Conservation (phyloP, 2,888 invertebrate species). For the Sinopyrophorus schimmeli region DNA sequence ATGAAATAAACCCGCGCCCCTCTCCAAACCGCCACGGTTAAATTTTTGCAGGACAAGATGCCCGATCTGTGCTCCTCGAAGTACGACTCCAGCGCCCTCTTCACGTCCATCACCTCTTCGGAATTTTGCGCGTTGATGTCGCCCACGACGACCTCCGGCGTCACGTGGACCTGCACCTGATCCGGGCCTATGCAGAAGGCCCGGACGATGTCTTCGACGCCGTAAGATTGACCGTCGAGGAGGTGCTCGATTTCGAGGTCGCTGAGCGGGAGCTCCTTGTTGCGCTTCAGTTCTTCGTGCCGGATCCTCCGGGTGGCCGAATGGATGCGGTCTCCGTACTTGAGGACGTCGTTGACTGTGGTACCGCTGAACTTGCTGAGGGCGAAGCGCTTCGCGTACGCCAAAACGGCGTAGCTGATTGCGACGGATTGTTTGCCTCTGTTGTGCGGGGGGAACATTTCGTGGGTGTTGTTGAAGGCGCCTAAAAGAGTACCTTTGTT, state of each 20-base stretch:
- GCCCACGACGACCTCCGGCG: constrained; percentile 48
- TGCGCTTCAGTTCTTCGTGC: constrained; percentile 36
- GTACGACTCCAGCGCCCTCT: constrained; percentile 48
- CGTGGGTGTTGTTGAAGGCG: constrained; percentile 41
- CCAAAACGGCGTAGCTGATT: constrained; percentile 62
- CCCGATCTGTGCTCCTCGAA: constrained; percentile 50
- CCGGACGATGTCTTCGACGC: constrained; percentile 43
- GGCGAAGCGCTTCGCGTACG: constrained; percentile 62
- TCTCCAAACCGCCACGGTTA: constrained; percentile 54
- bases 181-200: constrained; percentile 51
- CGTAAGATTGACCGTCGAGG: constrained; percentile 40
- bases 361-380: constrained; percentile 61
- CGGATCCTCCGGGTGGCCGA: constrained; percentile 54
- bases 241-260: constrained; percentile 46
- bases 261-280: constrained; percentile 34
- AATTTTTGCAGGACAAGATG: constrained; percentile 50
- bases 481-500: constrained; percentile 35
- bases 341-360: constrained; percentile 63
- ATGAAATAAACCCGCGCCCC: constrained; percentile 52
- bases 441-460: constrained; percentile 47
- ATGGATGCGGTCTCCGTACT: constrained; percentile 66
- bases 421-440: constrained; percentile 59
- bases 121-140: constrained; percentile 46
- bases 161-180: constrained; percentile 46
- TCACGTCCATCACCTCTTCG: constrained; percentile 47